Evolutionary conservation across 1,140 invertebrate genomes (phyloP), one percentile per base, ranked within the genome.

Genomic region (Andricus grossulariae): DNA sequence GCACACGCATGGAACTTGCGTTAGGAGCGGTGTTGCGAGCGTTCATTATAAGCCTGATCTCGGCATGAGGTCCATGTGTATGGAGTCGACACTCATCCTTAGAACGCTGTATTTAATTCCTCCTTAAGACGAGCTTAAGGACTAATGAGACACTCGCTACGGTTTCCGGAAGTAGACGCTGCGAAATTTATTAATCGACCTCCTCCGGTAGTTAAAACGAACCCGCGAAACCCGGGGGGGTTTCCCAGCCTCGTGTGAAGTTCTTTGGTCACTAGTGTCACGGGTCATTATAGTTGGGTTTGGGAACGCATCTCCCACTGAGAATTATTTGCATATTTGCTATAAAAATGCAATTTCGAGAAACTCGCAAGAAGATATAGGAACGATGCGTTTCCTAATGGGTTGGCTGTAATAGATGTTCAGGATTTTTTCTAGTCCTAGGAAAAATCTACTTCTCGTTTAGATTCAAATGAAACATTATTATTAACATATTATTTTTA

Each of bases 61-160:
- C 88, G 66, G 85, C 85, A 88, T 88, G 87, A 83, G 86, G 86
- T 87, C 88, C 54, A 76, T 52, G 72, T 78, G 74, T 77, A 87
- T 77, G 74, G 78, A 88, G 84, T 87, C 88, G 86, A 88, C 88
- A 88, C 88, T 84, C 87, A 86, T 89, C 83, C 80, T 80, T 76
- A 79, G 77, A 80, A 87, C 78, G 84, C 75, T 88, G 86, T 77
- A 88, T 88, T 88, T 87, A 89, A 89, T 88, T 88, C 82, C 83
- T 84, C 81, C 80, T 88, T 86, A 87, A 88, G 77, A 80, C 73
- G 80, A 72, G 60, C 80, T 85, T 88, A 88, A 82, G 87, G 84
- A 86, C 84, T 88, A 89, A 89, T 88, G 86, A 87, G 85, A 87
- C 87, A 85, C 85, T 83, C 85, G 83, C 83, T 83, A 75, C 82